Conservation (phyloP, 2,888 invertebrate species). For the Cerastis rubricosa region DNA sequence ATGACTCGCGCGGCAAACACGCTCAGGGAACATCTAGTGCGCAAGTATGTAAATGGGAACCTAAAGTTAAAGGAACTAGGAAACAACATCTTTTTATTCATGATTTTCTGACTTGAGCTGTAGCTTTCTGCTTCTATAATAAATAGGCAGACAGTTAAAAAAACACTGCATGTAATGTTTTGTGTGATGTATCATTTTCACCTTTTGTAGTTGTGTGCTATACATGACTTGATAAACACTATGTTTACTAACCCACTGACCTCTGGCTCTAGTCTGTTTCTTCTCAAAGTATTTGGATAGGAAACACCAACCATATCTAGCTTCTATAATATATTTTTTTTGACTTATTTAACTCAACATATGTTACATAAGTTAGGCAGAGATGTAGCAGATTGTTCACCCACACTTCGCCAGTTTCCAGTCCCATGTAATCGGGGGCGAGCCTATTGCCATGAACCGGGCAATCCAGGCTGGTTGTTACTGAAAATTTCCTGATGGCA, state of each 20-base stretch:
- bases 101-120: background rate
- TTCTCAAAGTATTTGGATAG: background rate
- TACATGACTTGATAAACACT: background rate
- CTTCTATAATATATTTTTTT: no score
- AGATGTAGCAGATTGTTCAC: no score
- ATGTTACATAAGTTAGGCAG: no score
- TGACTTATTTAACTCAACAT: no score
- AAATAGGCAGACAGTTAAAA: background rate
- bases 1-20: constrained; percentile 84
- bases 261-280: background rate
- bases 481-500: no score
- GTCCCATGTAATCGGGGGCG: no score
- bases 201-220: background rate
- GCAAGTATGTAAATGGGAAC: constrained; percentile 73
- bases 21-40: constrained; percentile 81
- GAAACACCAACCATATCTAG: background rate
- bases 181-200: background rate
- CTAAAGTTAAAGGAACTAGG: background rate
- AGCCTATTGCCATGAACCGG: no score
- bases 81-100: background rate
- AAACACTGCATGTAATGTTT: background rate
- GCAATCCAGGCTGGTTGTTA: no score
- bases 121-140: background rate
- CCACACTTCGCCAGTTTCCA: no score
- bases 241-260: background rate